phyloP scores from a whole-genome alignment of 92 coral and sea anemone genomes.

The Palythoa grandis region DNA sequence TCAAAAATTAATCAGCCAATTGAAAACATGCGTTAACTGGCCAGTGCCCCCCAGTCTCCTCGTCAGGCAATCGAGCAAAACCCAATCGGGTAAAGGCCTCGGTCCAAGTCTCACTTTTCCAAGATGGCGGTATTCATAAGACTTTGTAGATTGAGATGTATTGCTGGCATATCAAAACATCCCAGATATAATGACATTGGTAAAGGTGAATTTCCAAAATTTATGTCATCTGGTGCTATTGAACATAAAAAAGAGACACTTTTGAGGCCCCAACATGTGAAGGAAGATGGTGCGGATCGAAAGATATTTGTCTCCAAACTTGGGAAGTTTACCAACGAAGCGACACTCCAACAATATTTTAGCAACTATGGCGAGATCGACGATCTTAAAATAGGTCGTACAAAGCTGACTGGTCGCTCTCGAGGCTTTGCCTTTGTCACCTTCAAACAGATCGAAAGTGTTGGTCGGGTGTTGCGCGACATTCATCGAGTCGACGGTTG shows the following conservation, averaged over 20 bases:
- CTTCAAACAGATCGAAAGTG: slow-evolving; percentile 29
- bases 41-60: no score
- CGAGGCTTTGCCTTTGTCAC: slow-evolving; percentile 58
- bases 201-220: neutral
- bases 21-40: no score
- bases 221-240: neutral
- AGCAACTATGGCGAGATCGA: slow-evolving; percentile 57
- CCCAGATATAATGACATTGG: no score
- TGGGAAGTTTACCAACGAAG: slow-evolving; percentile 15
- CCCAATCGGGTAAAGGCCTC: neutral
- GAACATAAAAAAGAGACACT: neutral
- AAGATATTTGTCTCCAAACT: slow-evolving; percentile 33
- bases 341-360: slow-evolving; percentile 20
- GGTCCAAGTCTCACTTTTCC: neutral
- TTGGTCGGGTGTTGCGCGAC: slow-evolving; percentile 23
- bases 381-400: slow-evolving; percentile 43
- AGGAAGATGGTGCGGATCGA: slow-evolving; percentile 5
- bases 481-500: slow-evolving; percentile 29
- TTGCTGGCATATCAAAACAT: neutral
- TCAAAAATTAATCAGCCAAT: no score
- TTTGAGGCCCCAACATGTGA: neutral
- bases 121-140: slow-evolving; percentile 9
- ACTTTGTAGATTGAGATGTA: neutral
- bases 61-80: no score
- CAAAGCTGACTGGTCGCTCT: slow-evolving; percentile 47